Conservation (phyloP, 2,888 invertebrate genomes). For the Anorthoa munda region DNA sequence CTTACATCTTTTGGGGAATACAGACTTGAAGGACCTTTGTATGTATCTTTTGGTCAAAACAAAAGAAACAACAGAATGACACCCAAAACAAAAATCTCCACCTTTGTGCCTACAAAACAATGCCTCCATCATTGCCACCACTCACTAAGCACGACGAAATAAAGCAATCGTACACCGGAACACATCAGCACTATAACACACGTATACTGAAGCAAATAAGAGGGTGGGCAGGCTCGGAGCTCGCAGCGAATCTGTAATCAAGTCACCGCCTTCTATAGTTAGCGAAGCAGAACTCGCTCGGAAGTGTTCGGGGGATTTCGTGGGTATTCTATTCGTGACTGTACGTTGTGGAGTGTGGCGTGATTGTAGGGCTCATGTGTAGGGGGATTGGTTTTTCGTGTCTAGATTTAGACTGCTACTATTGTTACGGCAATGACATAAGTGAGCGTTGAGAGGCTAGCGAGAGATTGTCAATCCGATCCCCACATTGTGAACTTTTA, state of each 20-base stretch:
- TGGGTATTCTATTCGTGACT: constrained; percentile 20
- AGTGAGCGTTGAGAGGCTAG: neutral
- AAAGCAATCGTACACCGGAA: constrained; percentile 58
- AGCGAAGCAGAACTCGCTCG: constrained; percentile 62
- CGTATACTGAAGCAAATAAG: constrained; percentile 62
- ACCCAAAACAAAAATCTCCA: neutral
- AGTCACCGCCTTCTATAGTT: constrained; percentile 64
- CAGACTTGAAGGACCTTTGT: neutral
- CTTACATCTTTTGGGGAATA: no score
- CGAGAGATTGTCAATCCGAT: no score
- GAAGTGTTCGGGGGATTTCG: constrained; percentile 34
- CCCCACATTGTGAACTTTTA: no score
- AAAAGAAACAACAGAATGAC: neutral
- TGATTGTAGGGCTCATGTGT: constrained; percentile 33
- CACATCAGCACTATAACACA: constrained; percentile 60
- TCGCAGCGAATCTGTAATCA: constrained; percentile 69
- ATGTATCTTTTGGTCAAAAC: neutral
- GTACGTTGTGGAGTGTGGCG: constrained; percentile 13
- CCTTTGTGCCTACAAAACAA: constrained; percentile 33
- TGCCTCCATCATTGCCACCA: constrained; percentile 10
- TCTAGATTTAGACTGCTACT: constrained; percentile 2
- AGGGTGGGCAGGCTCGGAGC: constrained; percentile 64
- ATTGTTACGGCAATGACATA: neutral
- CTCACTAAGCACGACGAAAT: constrained; percentile 35
- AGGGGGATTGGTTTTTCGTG: neutral